phyloP scores from a whole-genome alignment of 2,113 vertebrate species.

The Oplegnathus fasciatus region DNA sequence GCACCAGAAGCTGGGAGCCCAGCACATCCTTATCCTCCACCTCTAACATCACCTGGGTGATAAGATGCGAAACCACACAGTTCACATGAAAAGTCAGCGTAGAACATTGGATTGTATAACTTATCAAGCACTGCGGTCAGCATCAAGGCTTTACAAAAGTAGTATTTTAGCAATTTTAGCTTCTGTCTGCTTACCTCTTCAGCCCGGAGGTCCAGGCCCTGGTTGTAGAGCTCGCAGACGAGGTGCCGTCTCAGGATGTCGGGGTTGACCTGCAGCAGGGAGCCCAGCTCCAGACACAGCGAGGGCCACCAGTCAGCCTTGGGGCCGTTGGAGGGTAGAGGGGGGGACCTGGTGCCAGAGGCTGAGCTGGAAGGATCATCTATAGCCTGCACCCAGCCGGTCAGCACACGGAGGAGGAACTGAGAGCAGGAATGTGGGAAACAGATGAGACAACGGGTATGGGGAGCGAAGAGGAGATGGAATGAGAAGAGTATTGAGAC shows the following conservation, averaged over 20 bases:
- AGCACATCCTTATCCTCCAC: slow-evolving; percentile 95
- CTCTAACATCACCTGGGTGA: slow-evolving; percentile 90
- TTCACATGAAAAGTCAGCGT: background rate
- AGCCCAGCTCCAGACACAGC: slow-evolving; percentile 89
- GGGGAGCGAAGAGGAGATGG: background rate
- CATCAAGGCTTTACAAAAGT: background rate
- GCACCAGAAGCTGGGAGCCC: slow-evolving; percentile 93
- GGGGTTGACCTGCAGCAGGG: slow-evolving; percentile 91
- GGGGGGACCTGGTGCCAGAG: background rate
- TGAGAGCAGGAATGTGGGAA: slow-evolving; percentile 57
- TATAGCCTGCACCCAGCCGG: slow-evolving; percentile 87
- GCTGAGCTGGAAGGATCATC: slow-evolving; percentile 56
- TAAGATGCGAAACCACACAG: background rate
- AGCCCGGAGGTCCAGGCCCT: slow-evolving; percentile 91
- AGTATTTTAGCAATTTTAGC: background rate
- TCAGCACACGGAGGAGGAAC: slow-evolving; percentile 92
- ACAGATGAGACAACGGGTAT: background rate
- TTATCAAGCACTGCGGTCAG: background rate
- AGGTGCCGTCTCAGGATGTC: slow-evolving; percentile 92
- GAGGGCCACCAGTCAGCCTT: slow-evolving; percentile 90
- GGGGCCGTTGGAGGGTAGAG: slow-evolving; percentile 59
- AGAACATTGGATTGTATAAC: background rate
- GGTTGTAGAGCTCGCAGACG: slow-evolving; percentile 94
- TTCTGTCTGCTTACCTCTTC: slow-evolving; percentile 89
- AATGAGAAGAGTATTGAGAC: background rate